A percentile compares a stretch with the other conserved stretches of the same genome.
These are phyloP conservation scores for Gymnopithys bicolor DNA, from an alignment of 2,797 vertebrate genomes.

Conservation along the genomic window DNA sequence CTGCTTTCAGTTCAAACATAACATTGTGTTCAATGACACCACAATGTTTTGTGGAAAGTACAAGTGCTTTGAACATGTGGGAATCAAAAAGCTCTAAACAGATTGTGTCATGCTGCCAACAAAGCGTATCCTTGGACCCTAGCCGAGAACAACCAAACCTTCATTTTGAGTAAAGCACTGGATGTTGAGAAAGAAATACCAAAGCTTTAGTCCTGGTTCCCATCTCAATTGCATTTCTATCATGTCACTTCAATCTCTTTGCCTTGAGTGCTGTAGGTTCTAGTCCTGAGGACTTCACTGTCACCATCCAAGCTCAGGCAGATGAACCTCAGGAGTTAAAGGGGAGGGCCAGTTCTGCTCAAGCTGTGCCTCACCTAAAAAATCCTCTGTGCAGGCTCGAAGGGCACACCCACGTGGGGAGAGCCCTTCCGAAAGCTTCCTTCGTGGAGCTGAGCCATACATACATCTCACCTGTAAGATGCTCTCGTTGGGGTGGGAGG, in stretches of 20 bases:
- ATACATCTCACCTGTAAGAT: neutral
- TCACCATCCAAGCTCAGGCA: too few species aligned
- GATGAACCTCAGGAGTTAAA: too few species aligned
- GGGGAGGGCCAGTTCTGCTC: too few species aligned
- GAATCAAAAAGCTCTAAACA: conserved; percentile 47
- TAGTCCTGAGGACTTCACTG: too few species aligned
- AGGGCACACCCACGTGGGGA: too few species aligned
- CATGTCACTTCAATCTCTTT: neutral
- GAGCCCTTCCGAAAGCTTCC: too few species aligned
- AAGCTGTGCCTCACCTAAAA: too few species aligned
- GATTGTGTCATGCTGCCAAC: conserved; percentile 1
- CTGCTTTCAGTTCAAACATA: conserved; percentile 15
- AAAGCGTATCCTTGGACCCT: conserved; percentile 37
- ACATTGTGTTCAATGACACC: conserved; percentile 14
- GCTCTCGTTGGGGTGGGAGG: neutral
- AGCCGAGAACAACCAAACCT: conserved; percentile 30
- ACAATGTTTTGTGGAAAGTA: conserved; percentile 47
- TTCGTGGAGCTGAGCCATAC: too few species aligned
- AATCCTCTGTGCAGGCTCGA: too few species aligned
- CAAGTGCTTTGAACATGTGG: conserved; percentile 35
- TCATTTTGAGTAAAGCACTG: conserved; percentile 6
- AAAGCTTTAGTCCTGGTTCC: neutral
- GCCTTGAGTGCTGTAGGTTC: neutral
- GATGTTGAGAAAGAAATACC: neutral
- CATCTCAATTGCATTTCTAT: neutral